Percentiles rank a stretch among this genome's conserved stretches.
These are phyloP conservation scores for Saguinus imperator DNA, from an alignment of 2,113 vertebrate genomes.

Conservation along the genomic window DNA sequence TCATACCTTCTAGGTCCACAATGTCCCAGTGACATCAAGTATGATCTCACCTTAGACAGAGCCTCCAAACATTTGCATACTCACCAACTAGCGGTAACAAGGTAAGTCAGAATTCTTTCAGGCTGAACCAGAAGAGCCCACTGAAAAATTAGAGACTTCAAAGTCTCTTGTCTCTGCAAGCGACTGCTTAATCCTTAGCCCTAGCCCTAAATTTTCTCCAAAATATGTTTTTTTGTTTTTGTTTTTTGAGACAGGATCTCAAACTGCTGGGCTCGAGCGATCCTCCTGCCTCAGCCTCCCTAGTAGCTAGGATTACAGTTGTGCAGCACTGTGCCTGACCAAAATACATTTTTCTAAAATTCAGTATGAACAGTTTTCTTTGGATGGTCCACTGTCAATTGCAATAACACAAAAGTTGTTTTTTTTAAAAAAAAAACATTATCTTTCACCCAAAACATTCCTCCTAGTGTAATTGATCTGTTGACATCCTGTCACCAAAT, in stretches of 20 bases:
- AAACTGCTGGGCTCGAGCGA: neutral
- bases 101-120: neutral
- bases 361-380: neutral
- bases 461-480: conserved; percentile 6
- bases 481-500: neutral
- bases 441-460: conserved; percentile 6
- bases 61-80: neutral
- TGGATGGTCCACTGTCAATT: neutral
- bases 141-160: neutral
- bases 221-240: neutral
- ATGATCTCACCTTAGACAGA: neutral
- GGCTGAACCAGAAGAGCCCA: neutral
- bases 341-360: neutral
- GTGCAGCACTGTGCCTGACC: neutral
- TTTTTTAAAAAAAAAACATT: neutral
- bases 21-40: conserved; percentile 1
- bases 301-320: neutral
- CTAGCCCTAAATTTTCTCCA: conserved; percentile 16
- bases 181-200: neutral
- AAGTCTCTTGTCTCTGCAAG: neutral
- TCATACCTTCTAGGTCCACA: neutral
- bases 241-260: neutral
- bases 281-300: neutral
- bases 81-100: neutral
- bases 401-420: neutral